These are phyloP conservation scores for Papilio protenor DNA, from an alignment of 2,888 invertebrate species.

Conservation along the genomic window DNA sequence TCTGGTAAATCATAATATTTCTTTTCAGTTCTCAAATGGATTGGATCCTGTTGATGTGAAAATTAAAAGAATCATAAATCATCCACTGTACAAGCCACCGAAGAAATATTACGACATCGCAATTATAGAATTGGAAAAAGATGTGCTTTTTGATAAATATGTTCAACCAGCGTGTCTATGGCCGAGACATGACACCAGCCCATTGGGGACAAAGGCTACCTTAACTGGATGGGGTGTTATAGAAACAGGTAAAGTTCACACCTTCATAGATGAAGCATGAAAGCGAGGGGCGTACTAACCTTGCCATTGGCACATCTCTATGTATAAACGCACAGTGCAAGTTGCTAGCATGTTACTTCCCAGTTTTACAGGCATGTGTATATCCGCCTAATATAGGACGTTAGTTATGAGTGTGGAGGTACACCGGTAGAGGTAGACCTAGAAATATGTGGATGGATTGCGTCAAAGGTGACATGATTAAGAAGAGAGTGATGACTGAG, in stretches of 20 bases:
- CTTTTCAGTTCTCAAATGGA: slow-evolving; percentile 44
- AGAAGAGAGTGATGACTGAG: no score
- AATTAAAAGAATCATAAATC: slow-evolving; percentile 51
- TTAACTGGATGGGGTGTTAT: slow-evolving; percentile 56
- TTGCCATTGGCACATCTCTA: no score
- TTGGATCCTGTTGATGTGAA: slow-evolving; percentile 46
- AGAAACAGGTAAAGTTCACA: slow-evolving; percentile 48
- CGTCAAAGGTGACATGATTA: no score
- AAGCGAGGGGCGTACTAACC: neutral
- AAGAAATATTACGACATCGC: slow-evolving; percentile 57
- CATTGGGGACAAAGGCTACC: slow-evolving; percentile 43
- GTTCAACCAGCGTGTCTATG: slow-evolving; percentile 55
- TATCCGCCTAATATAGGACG: no score
- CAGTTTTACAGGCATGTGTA: no score
- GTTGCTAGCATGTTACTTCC: no score
- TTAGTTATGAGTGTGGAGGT: no score
- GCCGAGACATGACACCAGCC: slow-evolving; percentile 43
- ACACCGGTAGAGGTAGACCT: no score
- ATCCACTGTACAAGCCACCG: slow-evolving; percentile 52
- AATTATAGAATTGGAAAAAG: slow-evolving; percentile 49
- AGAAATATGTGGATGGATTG: no score
- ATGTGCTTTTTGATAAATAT: slow-evolving; percentile 46
- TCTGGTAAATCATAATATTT: neutral
- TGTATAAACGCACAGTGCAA: no score
- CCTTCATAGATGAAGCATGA: neutral